Evolutionary conservation across 92 coral and sea anemone species (phyloP), one percentile per base, ranked within the genome.

Genomic region (Blastomussa wellsi): DNA sequence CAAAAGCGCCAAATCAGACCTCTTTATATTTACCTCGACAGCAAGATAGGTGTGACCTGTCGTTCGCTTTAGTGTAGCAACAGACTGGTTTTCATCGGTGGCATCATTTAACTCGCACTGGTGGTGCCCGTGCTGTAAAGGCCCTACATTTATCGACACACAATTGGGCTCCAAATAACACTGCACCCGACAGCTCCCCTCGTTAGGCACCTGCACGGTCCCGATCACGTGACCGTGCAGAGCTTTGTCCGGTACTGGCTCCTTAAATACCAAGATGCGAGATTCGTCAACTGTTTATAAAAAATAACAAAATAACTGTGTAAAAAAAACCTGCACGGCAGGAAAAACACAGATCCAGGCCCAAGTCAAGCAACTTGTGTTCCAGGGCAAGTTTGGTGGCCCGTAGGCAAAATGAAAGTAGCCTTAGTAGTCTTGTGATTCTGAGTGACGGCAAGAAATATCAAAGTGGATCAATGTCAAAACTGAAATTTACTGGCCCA

Each of bases 111-210:
- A 19, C 38, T 82, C 78, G 38, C 86, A 82, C 37, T 11, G 35
- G 0, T 35, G 65, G 2, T 38, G 35, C 3, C 86, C 86, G 7
- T 64, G 49, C 42, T 24, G 37, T 28, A 72, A 52, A 36, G 79
- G 71, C n/a, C 86, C 86, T 52, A 71, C 29, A 37, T 82, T 82
- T 3, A 82, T 71, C 16, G 86, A 82, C 78, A 82, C 86, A 39
- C 86, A 82, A 9, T 71, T 24, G 28, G 86, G 78, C 41, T 82
- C 86, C 86, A 82, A 44, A 70, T 35, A 82, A 16, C 86, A 82
- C 71, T 70, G 41, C 70, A 82, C 71, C 2, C 86, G 86, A 51
- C 86, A 82, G 86, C 86, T 71, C 52, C 86, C 86, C 20, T 82
- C 70, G 11, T 52, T 82, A 14, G 16, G 68, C 19, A 82, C 86